Evolutionary conservation across 2,797 vertebrate genomes (phyloP), one percentile per base, ranked within the genome.

Genomic region (Sparidentex hasta): DNA sequence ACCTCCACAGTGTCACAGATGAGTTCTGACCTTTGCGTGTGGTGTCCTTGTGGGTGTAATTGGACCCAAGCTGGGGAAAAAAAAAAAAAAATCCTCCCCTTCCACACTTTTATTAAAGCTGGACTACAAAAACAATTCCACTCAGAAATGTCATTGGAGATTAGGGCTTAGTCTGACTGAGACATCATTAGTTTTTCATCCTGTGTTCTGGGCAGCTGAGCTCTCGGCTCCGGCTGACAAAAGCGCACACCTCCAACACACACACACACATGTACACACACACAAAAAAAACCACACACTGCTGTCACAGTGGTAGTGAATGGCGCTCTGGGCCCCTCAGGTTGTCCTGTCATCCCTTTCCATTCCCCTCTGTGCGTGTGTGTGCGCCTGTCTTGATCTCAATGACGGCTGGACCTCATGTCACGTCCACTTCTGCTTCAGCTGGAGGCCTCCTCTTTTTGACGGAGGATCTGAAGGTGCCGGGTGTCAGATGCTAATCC

Each of bases 121-220:
- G 73, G 75, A 78, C 78, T 65, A 74, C 74, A 88, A 78, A 83
- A 88, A 84, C 81, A 85, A 87, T 87, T 63, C 76, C 63, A 57
- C 59, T 86, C 65, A 65, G 72, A 89, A 92, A 91, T 93, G 92
- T 88, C 90, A 89, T 11, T 0, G 20, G 74, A 84, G 88, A 89
- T 92, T 88, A 86, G 3, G 38, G 81, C 50, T 90, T 82, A 89
- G 64, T 74, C 69, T 68, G 75, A 85, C 78, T 71, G 80, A 90
- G 81, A 81, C 78, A 50, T 93, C 80, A 90, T 91, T 90, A 75
- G 81, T 65, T 89, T 88, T 81, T 69, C 62, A 87, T 85, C 74
- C 85, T 50, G 63, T 74, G 62, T 61, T 85, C 58, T 61, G 64
- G 69, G 43, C 76, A 81, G 81, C 65, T 76, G 57, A 82, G 78